Evolutionary conservation across 2,888 invertebrate species (phyloP), one percentile per base, ranked within the genome.

Genomic region (Desoria tigrina): DNA sequence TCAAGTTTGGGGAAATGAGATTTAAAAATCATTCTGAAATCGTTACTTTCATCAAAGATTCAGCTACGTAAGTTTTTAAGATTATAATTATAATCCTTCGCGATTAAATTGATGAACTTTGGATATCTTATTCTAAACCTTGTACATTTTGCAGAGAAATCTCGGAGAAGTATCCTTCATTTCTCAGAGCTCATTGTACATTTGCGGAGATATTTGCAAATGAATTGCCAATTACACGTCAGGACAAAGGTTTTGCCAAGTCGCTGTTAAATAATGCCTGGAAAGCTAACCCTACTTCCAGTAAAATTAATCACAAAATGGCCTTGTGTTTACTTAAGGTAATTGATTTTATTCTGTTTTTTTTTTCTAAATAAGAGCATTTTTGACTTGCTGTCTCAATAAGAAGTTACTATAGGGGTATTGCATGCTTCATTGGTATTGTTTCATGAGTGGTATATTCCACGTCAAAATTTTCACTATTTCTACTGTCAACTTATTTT

Each of bases 171-270:
- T 18, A 42, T 26, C 57, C 57, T 2, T 39, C 57, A 39, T 57
- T 57, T 42, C 42, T 57, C 11, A 32, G 57, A 7, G 57, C 42
- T n/a, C n/a, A 57, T 23, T 57, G 37, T 23, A 42, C 39, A 18
- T 57, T 57, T 23, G 57, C 42, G 23, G 57, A 57, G 9, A 57
- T 57, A 14, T 57, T 57, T 42, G 42, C 57, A 4, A 57, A 23
- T 32, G 57, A 57, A 4, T 23, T 57, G 3, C 57, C 57, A 21
- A 57, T 57, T 24, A 57, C 57, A 21, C 18, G 57, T 18, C 39
- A 42, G 24, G 57, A 57, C 23, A 39, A 37, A 23, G 42, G 18
- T 23, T 57, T 21, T 39, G 57, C 57, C 3, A 57, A 23, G 27
- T 39, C 57, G 4, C 23, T 57, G 23, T 24, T 57, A 24, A 16